phyloP scores from a whole-genome alignment of 2,888 invertebrate genomes.

The Agelastica alni region DNA sequence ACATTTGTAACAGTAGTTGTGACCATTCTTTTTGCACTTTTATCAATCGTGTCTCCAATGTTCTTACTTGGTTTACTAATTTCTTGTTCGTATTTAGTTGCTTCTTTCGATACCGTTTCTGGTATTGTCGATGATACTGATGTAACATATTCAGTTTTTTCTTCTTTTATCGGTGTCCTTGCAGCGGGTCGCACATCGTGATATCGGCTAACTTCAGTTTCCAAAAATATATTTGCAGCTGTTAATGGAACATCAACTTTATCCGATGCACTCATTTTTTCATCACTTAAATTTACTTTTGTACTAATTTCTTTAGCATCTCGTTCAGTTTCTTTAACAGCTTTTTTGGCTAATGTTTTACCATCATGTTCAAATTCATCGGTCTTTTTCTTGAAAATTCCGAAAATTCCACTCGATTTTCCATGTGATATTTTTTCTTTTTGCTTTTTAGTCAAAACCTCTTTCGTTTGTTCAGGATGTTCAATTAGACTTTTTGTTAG shows the following conservation, averaged over 20 bases:
- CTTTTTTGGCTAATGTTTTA: slow-evolving; percentile 8
- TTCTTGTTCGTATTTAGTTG: background rate
- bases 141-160: no score
- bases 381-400: slow-evolving; percentile 30
- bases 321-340: slow-evolving; percentile 24
- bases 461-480: background rate
- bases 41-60: background rate
- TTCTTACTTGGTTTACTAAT: background rate
- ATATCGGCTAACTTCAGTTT: slow-evolving; percentile 37
- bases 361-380: slow-evolving; percentile 33
- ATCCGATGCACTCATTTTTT: no score
- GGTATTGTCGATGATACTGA: background rate
- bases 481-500: background rate
- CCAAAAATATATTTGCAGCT: slow-evolving; percentile 29
- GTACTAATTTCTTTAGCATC: slow-evolving; percentile 26
- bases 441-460: slow-evolving; percentile 11
- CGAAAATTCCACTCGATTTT: slow-evolving; percentile 20
- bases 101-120: background rate
- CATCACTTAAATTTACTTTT: background rate
- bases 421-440: slow-evolving; percentile 15
- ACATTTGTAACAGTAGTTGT: background rate
- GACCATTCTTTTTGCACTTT: background rate
- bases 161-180: no score
- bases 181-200: slow-evolving; percentile 35
- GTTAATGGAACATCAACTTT: no score